Base-by-base conservation (phyloP, 2,797 vertebrate species). In the Salmo trutta region DNA sequence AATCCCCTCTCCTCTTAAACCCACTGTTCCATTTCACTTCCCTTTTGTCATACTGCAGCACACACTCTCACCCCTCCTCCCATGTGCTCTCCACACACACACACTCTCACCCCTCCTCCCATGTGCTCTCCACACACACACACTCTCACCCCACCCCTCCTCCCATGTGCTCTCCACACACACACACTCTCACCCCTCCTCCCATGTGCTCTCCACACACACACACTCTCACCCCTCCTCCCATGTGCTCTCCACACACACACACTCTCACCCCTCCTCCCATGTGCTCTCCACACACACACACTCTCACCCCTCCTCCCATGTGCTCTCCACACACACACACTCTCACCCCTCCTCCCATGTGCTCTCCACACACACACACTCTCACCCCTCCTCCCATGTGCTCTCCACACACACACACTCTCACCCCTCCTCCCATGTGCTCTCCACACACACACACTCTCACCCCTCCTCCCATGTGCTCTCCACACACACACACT, bases 11-110 rank as follows among this genome's bases (percentile, higher is more conserved):
- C 80, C 89, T 90, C 88, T 77, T 89, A 89, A 93, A 21, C 81
- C 90, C 76, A 84, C 89, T 91, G 88, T 93, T 93, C 90, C 87
- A 91, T 91, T 92, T 89, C 88, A 88, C 85, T 90, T 82, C 86
- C 88, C 89, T 91, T 93, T 90, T 92, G 91, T 91, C 90, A 91
- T 89, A 93, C 85, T 83, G 85, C 88, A 82, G 86, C 88, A 89
- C 80, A 76, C 90, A 88, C 88, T n/a, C 21, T 31, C 6, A 76
- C 17, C 47, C 16, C 27, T 14, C 47, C 67, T 70, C 68, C 56
- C 19, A n/a, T 19, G 59, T 62, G 8, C 21, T 62, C n/a, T 62
- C 21, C 36, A 64, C 70, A n/a, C n/a, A n/a, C n/a, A n/a, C n/a
- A n/a, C n/a, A n/a, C n/a, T n/a, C n/a, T n/a, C n/a, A n/a, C n/a